phyloP scores from a whole-genome alignment of 2,888 invertebrate species.

The Lysandra bellargus region DNA sequence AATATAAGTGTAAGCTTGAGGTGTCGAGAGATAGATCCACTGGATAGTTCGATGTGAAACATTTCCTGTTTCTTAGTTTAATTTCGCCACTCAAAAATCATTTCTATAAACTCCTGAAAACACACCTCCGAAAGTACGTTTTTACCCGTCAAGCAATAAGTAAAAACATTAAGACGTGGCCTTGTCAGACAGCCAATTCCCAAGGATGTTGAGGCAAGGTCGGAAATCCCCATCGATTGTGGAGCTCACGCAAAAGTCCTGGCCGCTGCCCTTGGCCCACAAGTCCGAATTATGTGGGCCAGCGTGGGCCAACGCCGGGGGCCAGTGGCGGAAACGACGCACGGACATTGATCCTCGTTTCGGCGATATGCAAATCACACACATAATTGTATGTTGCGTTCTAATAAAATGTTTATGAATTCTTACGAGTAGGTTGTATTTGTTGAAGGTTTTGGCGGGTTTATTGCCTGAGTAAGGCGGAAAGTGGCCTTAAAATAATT shows the following conservation, averaged over 20 bases:
- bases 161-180: conserved; percentile 32
- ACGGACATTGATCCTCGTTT: conserved; percentile 8
- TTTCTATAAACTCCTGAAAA: background rate
- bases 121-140: background rate
- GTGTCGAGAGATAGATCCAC: no score
- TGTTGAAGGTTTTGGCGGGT: background rate
- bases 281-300: conserved; percentile 63
- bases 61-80: background rate
- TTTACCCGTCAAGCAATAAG: background rate
- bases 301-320: conserved; percentile 38
- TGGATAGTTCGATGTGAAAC: background rate
- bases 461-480: background rate
- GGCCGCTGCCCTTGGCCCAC: conserved; percentile 73
- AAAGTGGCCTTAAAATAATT: no score
- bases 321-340: conserved; percentile 1
- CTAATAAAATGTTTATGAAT: conserved; percentile 15
- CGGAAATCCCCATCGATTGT: conserved; percentile 76
- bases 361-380: conserved; percentile 27
- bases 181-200: conserved; percentile 61
- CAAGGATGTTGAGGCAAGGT: conserved; percentile 75
- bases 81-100: background rate
- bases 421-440: background rate
- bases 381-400: background rate
- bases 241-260: conserved; percentile 69
- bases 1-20: no score